Evolutionary conservation across 1,140 invertebrate species (phyloP), one percentile per base, ranked within the genome.

Genomic region (Pristionchus pacificus): DNA sequence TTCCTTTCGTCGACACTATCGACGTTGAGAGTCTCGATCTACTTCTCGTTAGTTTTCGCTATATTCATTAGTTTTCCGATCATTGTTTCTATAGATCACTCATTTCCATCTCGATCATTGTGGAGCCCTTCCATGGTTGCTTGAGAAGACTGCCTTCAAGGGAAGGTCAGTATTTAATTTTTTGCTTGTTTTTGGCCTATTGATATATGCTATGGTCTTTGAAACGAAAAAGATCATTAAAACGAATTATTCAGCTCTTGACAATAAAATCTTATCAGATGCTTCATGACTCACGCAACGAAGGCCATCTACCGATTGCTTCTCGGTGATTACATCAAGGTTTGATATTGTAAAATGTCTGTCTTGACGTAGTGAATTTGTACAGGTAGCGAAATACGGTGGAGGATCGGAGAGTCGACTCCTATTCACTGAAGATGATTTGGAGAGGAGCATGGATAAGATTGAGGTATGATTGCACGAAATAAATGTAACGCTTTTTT

Each of bases 301-400:
- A 99, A 99, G 88, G 96, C 96, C 24, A 99, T 99, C 80, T 99
- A 98, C 84, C 88, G 95, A 76, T 98, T 95, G 95, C 88, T 99
- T 25, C 86, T 99, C 0, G 96, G 95, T 0, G 97, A 99, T 89
- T 98, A 95, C 81, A 97, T 98, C 68, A 98, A 98, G 91, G 95
- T 49, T 10, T 49, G 6, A 19, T 6, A 6, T 49, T 49, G 6
- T 49, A 19, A 10, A 10, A 10, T 49, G n/a, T n/a, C n/a, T n/a
- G n/a, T n/a, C n/a, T n/a, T n/a, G n/a, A n/a, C n/a, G n/a, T n/a
- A n/a, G n/a, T n/a, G n/a, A n/a, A n/a, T n/a, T 19, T 49, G 38
- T 49, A 10, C 38, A 49, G 38, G 38, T 98, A 92, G 89, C 89
- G 1, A 75, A 75, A 58, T 75, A 70, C 30, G 74, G 66, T 13